A percentile compares a stretch with the other conserved stretches of the same genome.
phyloP scores from a whole-genome alignment of 2,113 vertebrate species.

The mouse (Mus musculus) region GRCm39 chr14:6855501-6856000 shows the following conservation, averaged over 20 bases:
- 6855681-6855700: not conserved
- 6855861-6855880: not conserved
- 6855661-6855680: not conserved
- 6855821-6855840: not conserved
- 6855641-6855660: not conserved
- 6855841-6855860: not conserved
- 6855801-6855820: not conserved
- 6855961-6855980: not conserved
- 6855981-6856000: not conserved
- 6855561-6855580: not conserved
- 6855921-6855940: not conserved
- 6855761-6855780: not conserved
- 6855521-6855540: not conserved
- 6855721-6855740: not conserved
- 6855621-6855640: not conserved
- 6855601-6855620: not conserved
- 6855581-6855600: too few relatives aligned
- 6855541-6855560: not conserved
- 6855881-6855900: not conserved
- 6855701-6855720: not conserved
- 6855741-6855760: not conserved
- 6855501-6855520: not conserved
- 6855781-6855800: not conserved
- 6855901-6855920: not conserved
- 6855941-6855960: not conserved